Percentiles rank a stretch among this genome's conserved stretches.
These are phyloP conservation scores for Uloborus diversus DNA, from an alignment of 1,140 invertebrate species.

Conservation along the genomic window DNA sequence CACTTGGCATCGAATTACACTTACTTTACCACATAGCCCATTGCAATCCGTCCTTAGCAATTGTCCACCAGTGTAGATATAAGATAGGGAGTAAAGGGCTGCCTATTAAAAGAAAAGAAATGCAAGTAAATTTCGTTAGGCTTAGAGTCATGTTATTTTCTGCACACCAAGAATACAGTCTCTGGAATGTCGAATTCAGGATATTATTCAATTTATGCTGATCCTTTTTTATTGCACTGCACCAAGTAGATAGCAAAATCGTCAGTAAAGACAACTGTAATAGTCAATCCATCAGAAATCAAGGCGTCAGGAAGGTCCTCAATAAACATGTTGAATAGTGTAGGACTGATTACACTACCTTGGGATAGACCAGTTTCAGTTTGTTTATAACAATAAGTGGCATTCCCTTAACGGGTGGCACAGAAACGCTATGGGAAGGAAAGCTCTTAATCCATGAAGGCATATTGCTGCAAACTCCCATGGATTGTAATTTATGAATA, in stretches of 20 bases:
- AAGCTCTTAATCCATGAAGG: background rate
- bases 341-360: background rate
- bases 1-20: too few relatives aligned
- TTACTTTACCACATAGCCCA: too few relatives aligned
- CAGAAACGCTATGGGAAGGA: background rate
- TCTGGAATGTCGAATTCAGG: background rate
- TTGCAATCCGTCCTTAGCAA: too few relatives aligned
- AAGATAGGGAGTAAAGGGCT: background rate
- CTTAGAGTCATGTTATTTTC: conserved; percentile 12
- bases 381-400: background rate
- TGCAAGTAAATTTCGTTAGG: background rate
- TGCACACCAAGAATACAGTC: background rate
- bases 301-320: conserved; percentile 43
- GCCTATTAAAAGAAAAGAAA: background rate
- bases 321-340: background rate
- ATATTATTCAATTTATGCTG: background rate
- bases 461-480: background rate
- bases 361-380: background rate
- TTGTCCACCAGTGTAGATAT: too few relatives aligned
- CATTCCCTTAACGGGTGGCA: background rate
- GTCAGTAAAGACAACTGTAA: background rate
- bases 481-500: background rate
- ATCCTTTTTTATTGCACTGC: background rate
- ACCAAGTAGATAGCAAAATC: background rate
- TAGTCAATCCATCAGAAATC: background rate